Percentiles rank a stretch among this genome's conserved stretches.
phyloP scores from a whole-genome alignment of 2,113 vertebrate species.

The Harpagus bidentatus region DNA sequence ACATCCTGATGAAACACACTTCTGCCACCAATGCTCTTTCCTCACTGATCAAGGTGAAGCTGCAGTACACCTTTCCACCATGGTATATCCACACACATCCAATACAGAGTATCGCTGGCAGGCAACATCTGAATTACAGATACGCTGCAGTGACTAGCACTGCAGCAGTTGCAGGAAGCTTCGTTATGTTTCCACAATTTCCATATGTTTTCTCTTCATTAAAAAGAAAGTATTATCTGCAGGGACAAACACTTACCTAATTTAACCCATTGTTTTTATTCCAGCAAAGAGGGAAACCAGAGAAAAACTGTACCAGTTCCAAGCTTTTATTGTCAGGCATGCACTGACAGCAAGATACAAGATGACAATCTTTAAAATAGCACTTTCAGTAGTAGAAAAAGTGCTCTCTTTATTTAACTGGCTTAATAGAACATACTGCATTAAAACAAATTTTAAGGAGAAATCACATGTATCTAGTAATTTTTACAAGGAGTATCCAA shows the following conservation, averaged over 20 bases:
- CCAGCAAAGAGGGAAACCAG: not conserved
- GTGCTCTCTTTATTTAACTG: not conserved
- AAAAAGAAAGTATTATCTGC: not conserved
- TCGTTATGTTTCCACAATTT: not conserved
- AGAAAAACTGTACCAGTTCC: not conserved
- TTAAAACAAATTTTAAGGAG: not conserved
- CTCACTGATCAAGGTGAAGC: not conserved
- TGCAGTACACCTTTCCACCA: not conserved
- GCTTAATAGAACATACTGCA: not conserved
- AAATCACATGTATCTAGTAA: accelerated
- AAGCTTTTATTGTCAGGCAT: not conserved
- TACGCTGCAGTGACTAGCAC: not conserved
- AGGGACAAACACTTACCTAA: not conserved
- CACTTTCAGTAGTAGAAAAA: not conserved
- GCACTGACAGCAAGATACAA: not conserved
- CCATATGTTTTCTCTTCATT: not conserved
- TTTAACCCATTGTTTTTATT: not conserved
- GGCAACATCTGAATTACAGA: not conserved
- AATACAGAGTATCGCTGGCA: too few species aligned
- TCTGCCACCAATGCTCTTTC: not conserved
- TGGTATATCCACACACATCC: not conserved
- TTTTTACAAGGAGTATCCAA: not conserved
- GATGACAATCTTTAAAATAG: not conserved
- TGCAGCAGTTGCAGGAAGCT: not conserved
- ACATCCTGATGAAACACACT: not conserved